Conservation (phyloP, 2,888 invertebrate genomes). For the Selenia dentaria region DNA sequence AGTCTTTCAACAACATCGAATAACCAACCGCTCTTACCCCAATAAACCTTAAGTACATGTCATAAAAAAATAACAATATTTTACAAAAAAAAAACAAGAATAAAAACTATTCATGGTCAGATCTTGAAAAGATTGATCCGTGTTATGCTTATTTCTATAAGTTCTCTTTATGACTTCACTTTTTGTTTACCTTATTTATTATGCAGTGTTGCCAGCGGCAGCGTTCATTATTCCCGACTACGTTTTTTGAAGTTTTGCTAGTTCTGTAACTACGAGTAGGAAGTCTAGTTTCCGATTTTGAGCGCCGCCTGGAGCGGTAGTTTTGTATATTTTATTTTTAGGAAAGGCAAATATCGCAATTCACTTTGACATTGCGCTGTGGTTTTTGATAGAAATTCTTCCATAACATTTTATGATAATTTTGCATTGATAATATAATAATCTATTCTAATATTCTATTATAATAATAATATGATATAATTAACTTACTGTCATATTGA, state of each 20-base stretch:
- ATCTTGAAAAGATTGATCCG: not conserved
- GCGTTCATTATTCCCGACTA: conserved; percentile 16
- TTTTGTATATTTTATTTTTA: too few species aligned
- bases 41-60: too few species aligned
- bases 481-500: too few species aligned
- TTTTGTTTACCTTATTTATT: conserved; percentile 22
- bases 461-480: too few species aligned
- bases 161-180: conserved; percentile 6
- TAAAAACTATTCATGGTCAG: too few species aligned
- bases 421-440: not conserved
- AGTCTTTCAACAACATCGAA: too few species aligned
- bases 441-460: too few species aligned
- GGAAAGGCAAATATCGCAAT: too few species aligned
- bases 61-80: too few species aligned
- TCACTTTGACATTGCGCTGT: not conserved
- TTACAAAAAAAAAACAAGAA: too few species aligned
- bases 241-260: conserved; percentile 23
- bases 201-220: conserved; percentile 20
- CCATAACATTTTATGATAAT: not conserved
- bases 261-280: conserved; percentile 21
- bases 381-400: too few species aligned
- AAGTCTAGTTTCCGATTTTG: conserved; percentile 25
- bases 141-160: conserved; percentile 2
- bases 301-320: not conserved
- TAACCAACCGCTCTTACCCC: too few species aligned